Evolutionary conservation across 2,888 invertebrate genomes (phyloP), one percentile per base, ranked within the genome.

Genomic region (Actias luna): DNA sequence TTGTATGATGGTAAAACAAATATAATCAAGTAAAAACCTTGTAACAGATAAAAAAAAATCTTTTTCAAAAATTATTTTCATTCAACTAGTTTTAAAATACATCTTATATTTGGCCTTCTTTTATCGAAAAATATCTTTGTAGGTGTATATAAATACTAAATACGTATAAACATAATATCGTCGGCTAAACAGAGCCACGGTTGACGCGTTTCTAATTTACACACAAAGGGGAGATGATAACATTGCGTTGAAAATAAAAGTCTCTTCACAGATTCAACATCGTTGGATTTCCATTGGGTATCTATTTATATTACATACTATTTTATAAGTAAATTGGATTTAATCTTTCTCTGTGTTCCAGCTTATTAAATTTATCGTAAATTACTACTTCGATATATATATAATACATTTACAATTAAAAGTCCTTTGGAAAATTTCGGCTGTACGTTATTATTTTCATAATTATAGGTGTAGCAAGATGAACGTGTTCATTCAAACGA

Each of bases 401-500:
- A 14, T 39, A 16, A 25, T 50, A 25, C 25, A 25, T 50, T 1
- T 31, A 33, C 18, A 33, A 55, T 25, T 5, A 36, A 16, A 29
- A 36, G 36, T n/a, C 27, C 57, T 31, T 62, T n/a, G 42, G 29
- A 39, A 42, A 16, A 29, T 31, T 31, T 57, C 16, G 16, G 22
- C 42, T 58, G 42, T 16, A 58, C 22, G 18, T 60, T 55, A 55
- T 55, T 14, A 18, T 8, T 7, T 18, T 8, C 18, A 59, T 58
- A 60, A 63, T 57, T 60, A 60, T 57, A 58, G 36, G 55, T 55
- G 66, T 69, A 69, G 70, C 69, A 70, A 70, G 76, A 78, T 78
- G 74, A 67, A 77, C 66, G 71, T 79, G 77, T 76, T 83, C 83
- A 84, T 80, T 79, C 70, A 73, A 77, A 80, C 74, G 86, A 83